phyloP scores from a whole-genome alignment of 2,113 vertebrate genomes.

The Podarcis raffonei region DNA sequence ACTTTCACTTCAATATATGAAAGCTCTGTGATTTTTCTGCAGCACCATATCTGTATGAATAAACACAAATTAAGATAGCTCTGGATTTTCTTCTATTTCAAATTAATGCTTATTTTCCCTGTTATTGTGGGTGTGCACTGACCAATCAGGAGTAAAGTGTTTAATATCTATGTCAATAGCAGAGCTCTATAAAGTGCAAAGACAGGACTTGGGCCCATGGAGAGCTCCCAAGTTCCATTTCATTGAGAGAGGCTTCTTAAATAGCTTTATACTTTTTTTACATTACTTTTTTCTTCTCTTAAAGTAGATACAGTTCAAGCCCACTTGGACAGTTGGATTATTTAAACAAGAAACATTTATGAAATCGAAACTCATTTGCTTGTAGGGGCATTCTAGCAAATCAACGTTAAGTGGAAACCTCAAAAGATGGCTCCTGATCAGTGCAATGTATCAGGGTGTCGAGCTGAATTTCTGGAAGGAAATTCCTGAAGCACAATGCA shows the following conservation, averaged over 20 bases:
- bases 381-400: background rate
- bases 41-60: too few species aligned
- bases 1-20: too few species aligned
- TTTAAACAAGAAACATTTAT: too few species aligned
- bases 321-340: background rate
- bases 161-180: background rate
- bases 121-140: too few species aligned
- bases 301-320: background rate
- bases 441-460: background rate
- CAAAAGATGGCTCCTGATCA: background rate
- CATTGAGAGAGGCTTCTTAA: too few species aligned
- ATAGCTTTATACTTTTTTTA: background rate
- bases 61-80: too few species aligned
- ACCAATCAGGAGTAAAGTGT: background rate
- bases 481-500: background rate
- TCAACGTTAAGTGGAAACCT: background rate
- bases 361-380: background rate
- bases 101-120: too few species aligned
- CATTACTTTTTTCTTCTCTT: background rate
- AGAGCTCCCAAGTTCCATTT: background rate
- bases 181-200: background rate
- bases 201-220: background rate
- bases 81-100: too few species aligned
- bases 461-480: background rate
- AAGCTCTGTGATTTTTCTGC: too few species aligned